phyloP scores from a whole-genome alignment of 2,113 vertebrate species.

The Amblyornis subalaris region DNA sequence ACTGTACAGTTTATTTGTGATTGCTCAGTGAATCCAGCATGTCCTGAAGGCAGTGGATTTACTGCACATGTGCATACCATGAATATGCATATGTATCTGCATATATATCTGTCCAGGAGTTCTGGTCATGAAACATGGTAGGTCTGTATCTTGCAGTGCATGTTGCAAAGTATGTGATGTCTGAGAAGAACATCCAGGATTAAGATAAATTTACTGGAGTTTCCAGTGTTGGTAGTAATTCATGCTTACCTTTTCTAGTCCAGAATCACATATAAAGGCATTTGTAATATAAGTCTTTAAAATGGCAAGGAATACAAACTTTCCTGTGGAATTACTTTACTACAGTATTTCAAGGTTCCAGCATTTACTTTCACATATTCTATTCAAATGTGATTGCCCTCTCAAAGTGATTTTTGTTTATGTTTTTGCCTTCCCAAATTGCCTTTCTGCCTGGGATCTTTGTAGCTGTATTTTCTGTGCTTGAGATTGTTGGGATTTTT shows the following conservation, averaged over 20 bases:
- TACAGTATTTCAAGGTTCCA: background rate
- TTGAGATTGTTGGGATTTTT: background rate
- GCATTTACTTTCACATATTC: background rate
- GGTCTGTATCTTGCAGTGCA: background rate
- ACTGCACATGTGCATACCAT: background rate
- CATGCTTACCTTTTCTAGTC: background rate
- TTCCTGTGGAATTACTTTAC: background rate
- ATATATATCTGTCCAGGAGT: background rate
- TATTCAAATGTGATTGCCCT: background rate
- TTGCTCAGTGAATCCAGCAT: background rate
- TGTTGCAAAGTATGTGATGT: background rate
- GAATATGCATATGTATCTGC: accelerated
- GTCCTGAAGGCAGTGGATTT: background rate
- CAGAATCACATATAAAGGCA: background rate
- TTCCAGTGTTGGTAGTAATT: background rate
- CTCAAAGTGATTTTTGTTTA: background rate
- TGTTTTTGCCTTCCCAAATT: background rate
- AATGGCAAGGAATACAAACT: background rate
- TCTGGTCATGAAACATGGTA: background rate
- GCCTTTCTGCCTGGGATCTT: background rate
- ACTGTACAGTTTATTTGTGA: background rate
- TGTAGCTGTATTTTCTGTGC: background rate
- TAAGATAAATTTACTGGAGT: background rate
- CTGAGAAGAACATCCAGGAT: background rate
- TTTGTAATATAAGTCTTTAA: background rate